Conservation (phyloP, 2,113 vertebrate species). For the Apeltes quadracus region DNA sequence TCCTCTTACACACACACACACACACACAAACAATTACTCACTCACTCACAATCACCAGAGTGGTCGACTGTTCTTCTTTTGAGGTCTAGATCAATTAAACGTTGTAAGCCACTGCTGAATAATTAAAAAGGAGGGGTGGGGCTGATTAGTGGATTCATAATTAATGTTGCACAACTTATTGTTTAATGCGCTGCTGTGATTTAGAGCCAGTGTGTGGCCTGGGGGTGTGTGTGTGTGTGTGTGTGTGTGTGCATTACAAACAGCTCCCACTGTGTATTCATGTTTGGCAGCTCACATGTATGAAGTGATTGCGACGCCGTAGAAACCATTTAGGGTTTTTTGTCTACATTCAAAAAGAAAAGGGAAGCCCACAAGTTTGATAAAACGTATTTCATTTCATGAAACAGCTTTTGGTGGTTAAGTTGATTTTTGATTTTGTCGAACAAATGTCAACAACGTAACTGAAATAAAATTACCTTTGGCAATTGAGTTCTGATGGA, state of each 20-base stretch:
- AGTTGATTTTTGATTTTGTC: not conserved
- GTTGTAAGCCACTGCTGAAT: conserved; percentile 23
- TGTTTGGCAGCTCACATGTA: not conserved
- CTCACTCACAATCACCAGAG: not conserved
- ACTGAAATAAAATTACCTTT: no score
- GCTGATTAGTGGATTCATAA: conserved; percentile 40
- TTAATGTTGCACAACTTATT: conserved; percentile 23
- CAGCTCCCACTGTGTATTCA: not conserved
- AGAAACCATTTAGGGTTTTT: not conserved
- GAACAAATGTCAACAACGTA: not conserved
- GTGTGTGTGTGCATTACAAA: no score
- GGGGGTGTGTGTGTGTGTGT: not conserved
- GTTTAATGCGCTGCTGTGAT: conserved; percentile 14
- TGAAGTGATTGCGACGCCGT: not conserved
- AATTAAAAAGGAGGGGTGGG: conserved; percentile 20
- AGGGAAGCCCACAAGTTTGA: no score
- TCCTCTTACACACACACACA: conserved; percentile 1
- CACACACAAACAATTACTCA: not conserved
- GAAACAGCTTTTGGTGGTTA: no score
- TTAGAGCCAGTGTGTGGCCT: not conserved
- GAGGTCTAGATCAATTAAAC: conserved; percentile 24
- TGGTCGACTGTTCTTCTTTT: conserved; percentile 15
- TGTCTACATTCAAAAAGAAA: not conserved
- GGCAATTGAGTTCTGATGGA: no score
- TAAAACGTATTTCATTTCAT: no score